Conservation (phyloP, 2,888 invertebrate species). For the Teleogryllus oceanicus region DNA sequence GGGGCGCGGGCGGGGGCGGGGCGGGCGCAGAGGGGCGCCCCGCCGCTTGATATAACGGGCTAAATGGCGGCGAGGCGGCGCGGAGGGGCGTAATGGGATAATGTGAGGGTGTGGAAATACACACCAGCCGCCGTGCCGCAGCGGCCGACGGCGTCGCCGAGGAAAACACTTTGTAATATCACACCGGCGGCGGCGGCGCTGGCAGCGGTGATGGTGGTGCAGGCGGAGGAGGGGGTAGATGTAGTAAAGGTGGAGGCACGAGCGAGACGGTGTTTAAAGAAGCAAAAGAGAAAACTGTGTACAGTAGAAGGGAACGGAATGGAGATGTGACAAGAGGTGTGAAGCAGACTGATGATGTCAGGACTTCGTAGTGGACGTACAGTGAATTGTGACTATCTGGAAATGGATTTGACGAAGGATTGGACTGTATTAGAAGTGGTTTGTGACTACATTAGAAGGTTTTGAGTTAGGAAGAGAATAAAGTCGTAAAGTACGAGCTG, state of each 20-base stretch:
- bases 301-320: too few species aligned
- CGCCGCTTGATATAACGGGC: slow-evolving; percentile 35
- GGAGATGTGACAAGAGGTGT: too few species aligned
- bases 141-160: slow-evolving; percentile 23
- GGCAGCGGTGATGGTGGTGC: not conserved
- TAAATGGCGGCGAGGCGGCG: slow-evolving; percentile 32
- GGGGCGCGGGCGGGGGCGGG: slow-evolving; percentile 49
- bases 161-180: slow-evolving; percentile 32
- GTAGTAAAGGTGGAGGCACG: not conserved
- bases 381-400: too few species aligned
- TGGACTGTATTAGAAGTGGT: too few species aligned
- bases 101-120: slow-evolving; percentile 32
- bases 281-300: too few species aligned
- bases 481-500: too few species aligned
- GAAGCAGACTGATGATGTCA: too few species aligned
- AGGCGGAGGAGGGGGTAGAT: not conserved
- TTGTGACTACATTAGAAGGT: too few species aligned
- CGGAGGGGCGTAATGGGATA: slow-evolving; percentile 32
- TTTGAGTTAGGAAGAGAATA: too few species aligned
- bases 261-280: too few species aligned
- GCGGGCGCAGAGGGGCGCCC: slow-evolving; percentile 47
- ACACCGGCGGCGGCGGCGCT: not conserved
- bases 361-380: too few species aligned
- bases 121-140: slow-evolving; percentile 19
- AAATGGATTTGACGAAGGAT: too few species aligned